Evolutionary conservation across 2,797 vertebrate genomes (phyloP).

Genomic region (Pantherophis alleghaniensis): DNA sequence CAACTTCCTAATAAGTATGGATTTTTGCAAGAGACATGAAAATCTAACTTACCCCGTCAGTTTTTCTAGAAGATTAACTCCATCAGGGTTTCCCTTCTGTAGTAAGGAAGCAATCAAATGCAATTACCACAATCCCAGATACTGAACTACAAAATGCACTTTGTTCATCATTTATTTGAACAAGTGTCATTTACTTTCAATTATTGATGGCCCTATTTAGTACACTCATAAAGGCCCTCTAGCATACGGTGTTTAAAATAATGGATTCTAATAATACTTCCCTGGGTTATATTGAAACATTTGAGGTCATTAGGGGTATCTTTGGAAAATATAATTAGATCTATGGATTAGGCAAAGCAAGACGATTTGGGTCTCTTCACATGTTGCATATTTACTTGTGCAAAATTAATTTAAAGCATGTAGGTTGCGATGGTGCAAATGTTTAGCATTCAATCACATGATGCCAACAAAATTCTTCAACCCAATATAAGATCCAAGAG

Average conservation of each 20-base stretch:
- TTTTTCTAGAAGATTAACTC: neutral
- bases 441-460: neutral
- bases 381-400: neutral
- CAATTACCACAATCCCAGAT: conserved; percentile 62
- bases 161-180: conserved; percentile 65
- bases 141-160: conserved; percentile 60
- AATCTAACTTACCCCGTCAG: neutral
- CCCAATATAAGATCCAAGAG: neutral
- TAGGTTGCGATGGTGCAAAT: neutral
- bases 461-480: neutral
- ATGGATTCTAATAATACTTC: conserved; percentile 55
- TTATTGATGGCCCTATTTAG: conserved; percentile 67
- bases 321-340: conserved; percentile 48
- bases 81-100: conserved; percentile 24
- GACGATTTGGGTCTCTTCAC: conserved; percentile 21
- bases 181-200: conserved; percentile 70
- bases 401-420: neutral
- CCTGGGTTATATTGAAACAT: conserved; percentile 47
- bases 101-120: conserved; percentile 50
- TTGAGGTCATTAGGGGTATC: conserved; percentile 31
- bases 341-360: conserved; percentile 44
- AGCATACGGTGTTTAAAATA: conserved; percentile 61
- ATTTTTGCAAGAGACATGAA: neutral
- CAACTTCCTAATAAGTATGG: neutral
- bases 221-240: conserved; percentile 50